Conservation (phyloP, 1,140 invertebrate species). For the Daktulosphaira vitifoliae region DNA sequence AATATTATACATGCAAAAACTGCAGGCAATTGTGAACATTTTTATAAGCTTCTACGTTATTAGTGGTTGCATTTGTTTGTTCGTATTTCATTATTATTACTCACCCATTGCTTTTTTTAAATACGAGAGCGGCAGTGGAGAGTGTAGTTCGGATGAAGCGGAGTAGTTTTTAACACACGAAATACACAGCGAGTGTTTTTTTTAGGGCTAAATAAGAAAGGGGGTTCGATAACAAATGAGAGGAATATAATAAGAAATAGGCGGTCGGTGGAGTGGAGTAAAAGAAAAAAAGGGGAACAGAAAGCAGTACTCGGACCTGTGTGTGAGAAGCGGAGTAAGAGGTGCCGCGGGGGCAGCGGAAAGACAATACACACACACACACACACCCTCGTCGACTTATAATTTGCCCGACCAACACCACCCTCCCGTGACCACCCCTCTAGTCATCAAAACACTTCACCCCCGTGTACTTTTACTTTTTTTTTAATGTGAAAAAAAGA, state of each 20-base stretch:
- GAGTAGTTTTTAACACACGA: slow-evolving; percentile 15
- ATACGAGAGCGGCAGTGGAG: not conserved
- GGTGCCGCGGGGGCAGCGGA: not conserved
- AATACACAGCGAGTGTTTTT: slow-evolving; percentile 3
- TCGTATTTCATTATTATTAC: not conserved
- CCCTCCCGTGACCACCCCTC: not conserved
- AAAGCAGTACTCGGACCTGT: slow-evolving; percentile 21
- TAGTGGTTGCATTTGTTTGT: too few relatives aligned
- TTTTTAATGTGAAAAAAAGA: slow-evolving; percentile 34
- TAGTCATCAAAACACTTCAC: slow-evolving; percentile 25
- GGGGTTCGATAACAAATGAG: slow-evolving; percentile 32
- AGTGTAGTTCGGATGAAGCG: not conserved
- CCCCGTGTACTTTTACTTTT: slow-evolving; percentile 31
- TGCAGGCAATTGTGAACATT: too few relatives aligned
- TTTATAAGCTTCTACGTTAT: too few relatives aligned
- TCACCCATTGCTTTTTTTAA: slow-evolving; percentile 7
- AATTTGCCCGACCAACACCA: slow-evolving; percentile 34
- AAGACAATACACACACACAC: slow-evolving; percentile 25
- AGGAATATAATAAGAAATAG: slow-evolving; percentile 27
- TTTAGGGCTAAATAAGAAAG: slow-evolving; percentile 29
- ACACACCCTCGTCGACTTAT: slow-evolving; percentile 35
- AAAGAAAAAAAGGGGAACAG: slow-evolving; percentile 21
- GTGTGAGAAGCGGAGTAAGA: not conserved
- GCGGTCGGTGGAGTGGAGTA: not conserved
- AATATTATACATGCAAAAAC: too few relatives aligned